Conservation (phyloP, 2,888 invertebrate species). For the Cynaeus angustus region DNA sequence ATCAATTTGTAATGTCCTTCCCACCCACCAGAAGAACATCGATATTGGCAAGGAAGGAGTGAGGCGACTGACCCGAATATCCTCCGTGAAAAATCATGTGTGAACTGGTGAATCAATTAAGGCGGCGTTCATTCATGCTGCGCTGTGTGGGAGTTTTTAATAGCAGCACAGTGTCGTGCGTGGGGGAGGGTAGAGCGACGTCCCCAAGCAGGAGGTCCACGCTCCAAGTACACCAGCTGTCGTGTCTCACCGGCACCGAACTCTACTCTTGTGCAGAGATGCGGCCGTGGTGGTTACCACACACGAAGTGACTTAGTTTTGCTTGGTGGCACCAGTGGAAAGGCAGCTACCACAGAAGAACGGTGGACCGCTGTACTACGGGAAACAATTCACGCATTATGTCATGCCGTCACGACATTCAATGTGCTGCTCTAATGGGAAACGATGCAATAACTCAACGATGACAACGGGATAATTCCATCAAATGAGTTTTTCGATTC, state of each 20-base stretch:
- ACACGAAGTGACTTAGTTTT: conserved; percentile 46
- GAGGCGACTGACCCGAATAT: conserved; percentile 29
- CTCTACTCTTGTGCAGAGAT: conserved; percentile 10
- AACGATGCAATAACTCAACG: conserved; percentile 49
- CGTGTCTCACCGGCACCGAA: conserved; percentile 33
- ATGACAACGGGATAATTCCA: conserved; percentile 51
- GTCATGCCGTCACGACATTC: conserved; percentile 42
- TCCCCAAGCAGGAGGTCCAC: conserved; percentile 44
- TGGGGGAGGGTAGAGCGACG: conserved; percentile 24
- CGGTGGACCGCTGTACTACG: conserved; percentile 31
- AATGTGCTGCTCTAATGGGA: conserved; percentile 44
- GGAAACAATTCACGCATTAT: conserved; percentile 46
- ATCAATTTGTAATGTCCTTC: conserved; percentile 26
- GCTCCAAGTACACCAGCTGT: conserved; percentile 39
- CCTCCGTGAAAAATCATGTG: conserved; percentile 44
- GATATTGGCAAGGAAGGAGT: conserved; percentile 17
- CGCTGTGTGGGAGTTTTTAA: conserved; percentile 48
- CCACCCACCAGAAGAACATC: conserved; percentile 23
- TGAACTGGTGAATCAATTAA: conserved; percentile 50
- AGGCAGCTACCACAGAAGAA: background rate
- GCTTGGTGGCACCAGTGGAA: conserved; percentile 8
- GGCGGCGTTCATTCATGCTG: conserved; percentile 49
- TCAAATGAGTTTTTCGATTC: conserved; percentile 50
- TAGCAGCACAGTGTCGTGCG: conserved; percentile 37
- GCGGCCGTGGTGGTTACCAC: conserved; percentile 36